Evolutionary conservation across 2,888 invertebrate genomes (phyloP), one percentile per base, ranked within the genome.

Genomic region (Drepanosiphum platanoidis): DNA sequence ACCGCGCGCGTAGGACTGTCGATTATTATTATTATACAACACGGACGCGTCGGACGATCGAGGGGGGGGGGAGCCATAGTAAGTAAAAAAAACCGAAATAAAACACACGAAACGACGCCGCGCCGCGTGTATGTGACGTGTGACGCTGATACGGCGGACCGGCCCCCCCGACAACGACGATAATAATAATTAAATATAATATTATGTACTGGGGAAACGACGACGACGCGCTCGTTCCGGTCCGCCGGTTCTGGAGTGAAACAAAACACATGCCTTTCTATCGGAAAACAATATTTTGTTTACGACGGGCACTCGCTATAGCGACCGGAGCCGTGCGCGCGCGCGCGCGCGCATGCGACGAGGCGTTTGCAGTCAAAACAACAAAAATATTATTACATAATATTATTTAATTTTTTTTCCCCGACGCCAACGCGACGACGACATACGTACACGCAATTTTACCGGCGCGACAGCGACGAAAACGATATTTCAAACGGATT

Each of bases 221-320:
- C 18, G 22, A 79, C n/a, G n/a, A n/a, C n/a, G n/a, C n/a, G n/a
- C 18, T 34, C 15, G 81, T 81, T 72, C 61, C 71, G 30, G 71
- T 81, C 72, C 81, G 42, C 61, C 30, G 81, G 3, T 61, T 39
- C 61, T 11, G 42, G 58, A 72, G 71, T 72, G 39, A 34, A 61
- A 13, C 18, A 81, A 81, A 81, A 81, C 52, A 81, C 39, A 81
- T 61, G 71, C 42, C 71, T 61, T 39, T 61, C 30, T 5, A 74
- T 11, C 5, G 34, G 3, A n/a, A 68, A 79, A n/a, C n/a, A n/a
- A 79, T 46, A 30, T 46, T n/a, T n/a, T n/a, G n/a, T n/a, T n/a
- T n/a, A n/a, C n/a, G n/a, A n/a, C n/a, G n/a, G n/a, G n/a, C n/a
- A n/a, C n/a, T n/a, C n/a, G n/a, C n/a, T n/a, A 52, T 34, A 79